phyloP scores from a whole-genome alignment of 2,113 vertebrate genomes.

The Ptilonorhynchus violaceus region DNA sequence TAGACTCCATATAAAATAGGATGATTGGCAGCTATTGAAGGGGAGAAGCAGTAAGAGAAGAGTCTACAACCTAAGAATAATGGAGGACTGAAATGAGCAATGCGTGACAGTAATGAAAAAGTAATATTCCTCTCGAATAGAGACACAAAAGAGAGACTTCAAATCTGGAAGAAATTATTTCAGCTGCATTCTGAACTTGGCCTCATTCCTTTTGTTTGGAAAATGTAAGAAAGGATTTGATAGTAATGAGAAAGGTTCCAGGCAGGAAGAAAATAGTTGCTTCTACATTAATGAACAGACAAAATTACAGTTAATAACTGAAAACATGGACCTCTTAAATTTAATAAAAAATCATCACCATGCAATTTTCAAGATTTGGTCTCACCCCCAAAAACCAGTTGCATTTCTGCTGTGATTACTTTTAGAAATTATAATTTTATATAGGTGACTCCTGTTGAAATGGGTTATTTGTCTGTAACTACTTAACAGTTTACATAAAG shows the following conservation, averaged over 20 bases:
- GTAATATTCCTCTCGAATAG: not conserved
- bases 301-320: conserved; percentile 4
- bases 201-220: not conserved
- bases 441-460: not conserved
- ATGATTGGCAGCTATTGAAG: conserved; percentile 8
- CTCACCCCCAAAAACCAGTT: not conserved
- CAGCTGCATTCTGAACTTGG: not conserved
- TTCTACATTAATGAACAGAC: not conserved
- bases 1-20: not conserved
- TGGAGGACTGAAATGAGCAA: not conserved
- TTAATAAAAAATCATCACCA: not conserved
- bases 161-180: not conserved
- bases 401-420: not conserved
- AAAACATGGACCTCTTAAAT: not conserved
- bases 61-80: not conserved
- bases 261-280: not conserved
- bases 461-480: not conserved
- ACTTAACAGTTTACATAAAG: not conserved
- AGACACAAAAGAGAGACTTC: not conserved
- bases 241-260: not conserved
- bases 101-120: not conserved
- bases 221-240: not conserved
- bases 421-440: not conserved
- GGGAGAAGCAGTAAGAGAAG: not conserved
- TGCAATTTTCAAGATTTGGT: not conserved